Conservation (phyloP, 2,888 invertebrate genomes). For the Drosophila quinaria region DNA sequence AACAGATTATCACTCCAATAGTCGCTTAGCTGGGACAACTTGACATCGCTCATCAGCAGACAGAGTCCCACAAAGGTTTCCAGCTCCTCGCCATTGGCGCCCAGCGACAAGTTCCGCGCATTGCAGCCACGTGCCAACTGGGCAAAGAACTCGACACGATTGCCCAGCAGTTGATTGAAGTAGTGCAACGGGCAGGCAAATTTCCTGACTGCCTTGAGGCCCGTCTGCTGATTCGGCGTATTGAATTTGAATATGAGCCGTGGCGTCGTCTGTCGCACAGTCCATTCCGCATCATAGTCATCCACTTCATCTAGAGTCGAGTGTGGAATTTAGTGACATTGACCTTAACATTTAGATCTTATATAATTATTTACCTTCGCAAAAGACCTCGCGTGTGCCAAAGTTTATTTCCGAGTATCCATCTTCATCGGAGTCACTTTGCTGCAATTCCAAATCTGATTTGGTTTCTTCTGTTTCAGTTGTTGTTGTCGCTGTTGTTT, state of each 20-base stretch:
- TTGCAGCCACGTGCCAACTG: conserved; percentile 56
- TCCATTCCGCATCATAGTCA: conserved; percentile 71
- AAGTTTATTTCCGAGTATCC: conserved; percentile 70
- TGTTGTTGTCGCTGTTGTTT: background rate
- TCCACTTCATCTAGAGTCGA: conserved; percentile 52
- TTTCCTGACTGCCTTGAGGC: conserved; percentile 38
- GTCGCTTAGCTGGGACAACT: conserved; percentile 53
- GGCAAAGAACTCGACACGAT: conserved; percentile 53
- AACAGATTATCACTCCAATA: conserved; percentile 60
- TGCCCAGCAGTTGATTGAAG: conserved; percentile 60
- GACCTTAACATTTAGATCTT: background rate
- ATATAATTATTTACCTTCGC: conserved; percentile 57
- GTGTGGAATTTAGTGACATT: background rate
- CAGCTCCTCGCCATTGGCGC: conserved; percentile 55
- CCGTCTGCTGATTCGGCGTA: conserved; percentile 40
- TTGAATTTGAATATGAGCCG: conserved; percentile 63
- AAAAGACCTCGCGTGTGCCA: conserved; percentile 56
- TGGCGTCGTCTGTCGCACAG: conserved; percentile 36
- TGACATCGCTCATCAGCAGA: conserved; percentile 65
- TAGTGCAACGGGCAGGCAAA: conserved; percentile 49
- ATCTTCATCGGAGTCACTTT: conserved; percentile 75
- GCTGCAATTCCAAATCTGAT: conserved; percentile 58
- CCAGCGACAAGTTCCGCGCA: background rate
- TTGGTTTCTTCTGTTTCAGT: conserved; percentile 25
- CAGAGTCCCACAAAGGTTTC: conserved; percentile 66